Evolutionary conservation across 2,888 invertebrate species (phyloP).

Genomic region (Agapostemon virescens): DNA sequence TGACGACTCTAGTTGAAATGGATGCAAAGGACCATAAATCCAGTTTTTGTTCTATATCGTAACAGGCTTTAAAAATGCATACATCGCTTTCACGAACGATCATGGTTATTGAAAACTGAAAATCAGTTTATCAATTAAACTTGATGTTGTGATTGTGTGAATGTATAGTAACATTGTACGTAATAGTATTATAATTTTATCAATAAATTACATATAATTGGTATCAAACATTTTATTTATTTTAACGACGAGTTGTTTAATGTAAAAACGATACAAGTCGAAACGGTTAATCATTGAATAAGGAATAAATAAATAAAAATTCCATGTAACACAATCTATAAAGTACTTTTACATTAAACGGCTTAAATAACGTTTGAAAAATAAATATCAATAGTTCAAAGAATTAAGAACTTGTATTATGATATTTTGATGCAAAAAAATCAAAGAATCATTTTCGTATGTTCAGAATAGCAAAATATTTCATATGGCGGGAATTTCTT

Average conservation of each 20-base stretch:
- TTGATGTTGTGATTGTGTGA: neutral
- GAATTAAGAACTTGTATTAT: neutral
- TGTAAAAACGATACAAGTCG: neutral
- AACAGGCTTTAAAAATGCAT: conserved; percentile 2
- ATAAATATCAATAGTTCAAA: neutral
- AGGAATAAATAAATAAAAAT: neutral
- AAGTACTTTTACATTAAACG: neutral
- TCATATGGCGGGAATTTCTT: neutral
- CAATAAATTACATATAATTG: conserved; percentile 17
- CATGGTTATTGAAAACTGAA: neutral
- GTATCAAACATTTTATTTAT: neutral
- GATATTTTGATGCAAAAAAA: neutral
- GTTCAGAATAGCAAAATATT: neutral
- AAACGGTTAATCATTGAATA: neutral
- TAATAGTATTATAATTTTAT: neutral
- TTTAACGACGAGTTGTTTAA: neutral
- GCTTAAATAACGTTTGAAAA: neutral
- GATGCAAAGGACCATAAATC: conserved; percentile 78
- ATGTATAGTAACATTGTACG: neutral
- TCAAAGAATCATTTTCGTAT: neutral
- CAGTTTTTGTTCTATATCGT: conserved; percentile 47
- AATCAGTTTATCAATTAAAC: neutral
- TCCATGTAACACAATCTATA: neutral
- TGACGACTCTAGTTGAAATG: conserved; percentile 85
- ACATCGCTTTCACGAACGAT: neutral